phyloP scores from a whole-genome alignment of 2,113 vertebrate genomes.

The Rhinolophus ferrumequinum region DNA sequence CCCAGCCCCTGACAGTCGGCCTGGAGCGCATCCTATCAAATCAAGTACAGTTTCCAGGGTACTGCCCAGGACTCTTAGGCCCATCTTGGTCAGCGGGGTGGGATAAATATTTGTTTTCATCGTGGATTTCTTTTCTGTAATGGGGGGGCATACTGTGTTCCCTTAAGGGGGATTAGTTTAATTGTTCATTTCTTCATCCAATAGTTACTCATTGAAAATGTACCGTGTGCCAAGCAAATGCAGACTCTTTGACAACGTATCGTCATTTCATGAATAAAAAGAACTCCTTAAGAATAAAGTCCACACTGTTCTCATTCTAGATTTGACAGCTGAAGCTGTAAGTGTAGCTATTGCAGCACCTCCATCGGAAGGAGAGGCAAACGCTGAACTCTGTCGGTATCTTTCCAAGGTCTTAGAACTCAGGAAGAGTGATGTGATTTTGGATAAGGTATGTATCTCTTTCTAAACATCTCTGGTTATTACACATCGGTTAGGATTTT shows the following conservation, averaged over 20 bases:
- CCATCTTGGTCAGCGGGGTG: background rate
- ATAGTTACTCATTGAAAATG: background rate
- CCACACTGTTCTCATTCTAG: slow-evolving; percentile 78
- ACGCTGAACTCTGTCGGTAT: slow-evolving; percentile 91
- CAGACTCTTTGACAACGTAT: background rate
- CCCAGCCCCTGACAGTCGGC: background rate
- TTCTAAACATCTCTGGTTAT: background rate
- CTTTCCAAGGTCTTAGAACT: slow-evolving; percentile 92
- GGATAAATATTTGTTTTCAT: background rate
- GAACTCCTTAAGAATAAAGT: background rate
- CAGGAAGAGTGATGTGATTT: slow-evolving; percentile 90
- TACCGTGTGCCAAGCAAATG: background rate
- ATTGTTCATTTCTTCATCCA: background rate
- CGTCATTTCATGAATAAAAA: background rate
- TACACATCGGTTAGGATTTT: background rate
- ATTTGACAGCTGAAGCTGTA: slow-evolving; percentile 89
- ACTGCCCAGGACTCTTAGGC: background rate
- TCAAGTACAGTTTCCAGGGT: background rate
- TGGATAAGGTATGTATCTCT: slow-evolving; percentile 90
- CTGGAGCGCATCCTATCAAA: background rate
- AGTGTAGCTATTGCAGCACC: slow-evolving; percentile 93
- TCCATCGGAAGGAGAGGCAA: slow-evolving; percentile 94
- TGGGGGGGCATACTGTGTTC: background rate
- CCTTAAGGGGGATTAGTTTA: background rate
- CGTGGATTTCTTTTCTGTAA: background rate